Conservation (phyloP, 1,140 invertebrate genomes). For the Asobara japonica region DNA sequence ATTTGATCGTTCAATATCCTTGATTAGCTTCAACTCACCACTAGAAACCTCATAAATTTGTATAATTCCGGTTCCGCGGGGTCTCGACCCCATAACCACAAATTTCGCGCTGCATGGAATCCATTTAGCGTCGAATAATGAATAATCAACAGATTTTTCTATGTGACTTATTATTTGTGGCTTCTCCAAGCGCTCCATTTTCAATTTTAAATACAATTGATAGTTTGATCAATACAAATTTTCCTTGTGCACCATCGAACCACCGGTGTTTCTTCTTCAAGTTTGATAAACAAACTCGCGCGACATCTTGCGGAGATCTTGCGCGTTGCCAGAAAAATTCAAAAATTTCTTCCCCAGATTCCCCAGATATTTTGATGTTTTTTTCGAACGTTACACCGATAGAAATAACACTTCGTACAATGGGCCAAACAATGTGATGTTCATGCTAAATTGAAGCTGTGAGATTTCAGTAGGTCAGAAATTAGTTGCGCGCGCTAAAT, state of each 20-base stretch:
- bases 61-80: slow-evolving; percentile 84
- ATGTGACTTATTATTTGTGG: slow-evolving; percentile 91
- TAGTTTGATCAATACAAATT: not conserved
- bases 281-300: slow-evolving; percentile 1
- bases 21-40: slow-evolving; percentile 77
- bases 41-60: slow-evolving; percentile 87
- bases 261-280: not conserved
- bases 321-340: no score
- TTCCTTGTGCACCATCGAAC: not conserved
- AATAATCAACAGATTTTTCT: slow-evolving; percentile 85
- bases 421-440: not conserved
- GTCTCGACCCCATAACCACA: slow-evolving; percentile 85
- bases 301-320: slow-evolving; percentile 5
- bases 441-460: no score
- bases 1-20: slow-evolving; percentile 79
- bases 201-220: not conserved
- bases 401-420: not conserved
- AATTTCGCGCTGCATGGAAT: slow-evolving; percentile 93
- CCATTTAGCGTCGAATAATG: slow-evolving; percentile 93
- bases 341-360: no score
- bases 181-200: slow-evolving; percentile 73
- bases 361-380: no score
- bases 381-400: not conserved
- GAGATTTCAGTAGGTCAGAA: no score
- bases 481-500: no score